Evolutionary conservation across 1,140 invertebrate species (phyloP).

Genomic region (Centruroides vittatus): DNA sequence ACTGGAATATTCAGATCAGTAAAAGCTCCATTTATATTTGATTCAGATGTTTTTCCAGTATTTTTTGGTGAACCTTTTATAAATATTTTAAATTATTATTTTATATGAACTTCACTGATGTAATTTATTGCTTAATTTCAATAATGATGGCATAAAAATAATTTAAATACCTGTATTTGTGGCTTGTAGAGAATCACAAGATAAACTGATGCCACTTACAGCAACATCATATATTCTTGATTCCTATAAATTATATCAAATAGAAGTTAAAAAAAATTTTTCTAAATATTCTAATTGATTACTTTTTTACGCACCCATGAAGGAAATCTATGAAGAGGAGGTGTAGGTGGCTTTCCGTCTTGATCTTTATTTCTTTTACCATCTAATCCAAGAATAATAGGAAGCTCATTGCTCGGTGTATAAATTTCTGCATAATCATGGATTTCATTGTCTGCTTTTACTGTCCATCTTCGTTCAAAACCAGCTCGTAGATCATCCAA

Average conservation of each 20-base stretch:
- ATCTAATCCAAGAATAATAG: slow-evolving; percentile 28
- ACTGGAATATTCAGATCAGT: slow-evolving; percentile 56
- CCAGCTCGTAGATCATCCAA: slow-evolving; percentile 11
- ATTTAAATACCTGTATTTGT: too few species aligned
- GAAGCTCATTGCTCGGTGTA: slow-evolving; percentile 66
- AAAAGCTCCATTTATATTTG: slow-evolving; percentile 16
- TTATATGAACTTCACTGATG: too few species aligned
- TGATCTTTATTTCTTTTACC: slow-evolving; percentile 24
- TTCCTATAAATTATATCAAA: slow-evolving; percentile 51
- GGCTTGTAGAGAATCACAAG: slow-evolving; percentile 11
- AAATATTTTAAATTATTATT: too few species aligned
- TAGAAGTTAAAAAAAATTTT: background rate
- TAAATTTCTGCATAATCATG: slow-evolving; percentile 89
- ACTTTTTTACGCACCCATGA: slow-evolving; percentile 21
- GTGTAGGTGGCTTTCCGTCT: slow-evolving; percentile 48
- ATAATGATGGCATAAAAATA: too few species aligned
- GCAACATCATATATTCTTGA: slow-evolving; percentile 60
- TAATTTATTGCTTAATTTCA: too few species aligned
- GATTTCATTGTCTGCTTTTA: slow-evolving; percentile 38
- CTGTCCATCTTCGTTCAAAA: slow-evolving; percentile 9
- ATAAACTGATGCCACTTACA: slow-evolving; percentile 18
- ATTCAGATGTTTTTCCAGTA: slow-evolving; percentile 11
- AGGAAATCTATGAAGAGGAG: slow-evolving; percentile 53
- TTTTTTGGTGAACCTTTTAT: slow-evolving; percentile 17
- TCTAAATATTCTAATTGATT: background rate